A percentile compares a stretch with the other conserved stretches of the same genome.
Conservation (phyloP, 35 echinoderm and acorn worm species). For the Heliocidaris erythrogramma region DNA sequence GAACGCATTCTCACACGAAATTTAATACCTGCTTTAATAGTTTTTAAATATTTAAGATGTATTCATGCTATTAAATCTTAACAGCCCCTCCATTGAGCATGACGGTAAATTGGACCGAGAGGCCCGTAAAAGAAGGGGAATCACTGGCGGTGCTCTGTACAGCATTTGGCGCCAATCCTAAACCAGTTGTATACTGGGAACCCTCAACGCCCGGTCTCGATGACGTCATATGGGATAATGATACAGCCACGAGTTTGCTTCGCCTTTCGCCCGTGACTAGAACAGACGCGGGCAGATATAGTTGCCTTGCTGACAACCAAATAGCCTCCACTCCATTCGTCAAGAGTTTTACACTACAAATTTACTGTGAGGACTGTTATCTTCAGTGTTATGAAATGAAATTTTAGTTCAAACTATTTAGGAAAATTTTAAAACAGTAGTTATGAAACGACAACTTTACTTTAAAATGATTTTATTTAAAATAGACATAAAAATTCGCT, state of each 20-base stretch:
- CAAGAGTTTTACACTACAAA: not conserved
- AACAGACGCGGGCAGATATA: not conserved
- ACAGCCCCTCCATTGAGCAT: not conserved
- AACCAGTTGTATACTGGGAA: not conserved
- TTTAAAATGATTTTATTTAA: too few species aligned
- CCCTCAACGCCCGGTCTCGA: not conserved
- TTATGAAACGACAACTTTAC: too few species aligned
- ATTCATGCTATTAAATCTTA: not conserved
- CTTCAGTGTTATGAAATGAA: too few species aligned
- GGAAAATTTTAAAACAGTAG: too few species aligned
- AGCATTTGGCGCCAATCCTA: conserved; percentile 3
- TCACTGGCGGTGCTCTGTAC: not conserved
- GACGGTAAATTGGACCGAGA: not conserved
- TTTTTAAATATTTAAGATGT: too few species aligned
- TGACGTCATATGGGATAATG: not conserved
- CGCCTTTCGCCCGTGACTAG: not conserved
- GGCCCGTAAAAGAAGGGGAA: not conserved
- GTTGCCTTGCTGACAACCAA: conserved; percentile 11
- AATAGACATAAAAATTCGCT: too few species aligned
- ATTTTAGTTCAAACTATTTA: too few species aligned
- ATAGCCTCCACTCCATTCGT: not conserved
- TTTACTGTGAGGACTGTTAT: not conserved
- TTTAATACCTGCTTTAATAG: too few species aligned
- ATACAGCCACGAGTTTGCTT: not conserved
- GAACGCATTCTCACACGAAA: too few species aligned